Base-by-base conservation (phyloP, 2,113 vertebrate species). In the Dipodomys spectabilis region DNA sequence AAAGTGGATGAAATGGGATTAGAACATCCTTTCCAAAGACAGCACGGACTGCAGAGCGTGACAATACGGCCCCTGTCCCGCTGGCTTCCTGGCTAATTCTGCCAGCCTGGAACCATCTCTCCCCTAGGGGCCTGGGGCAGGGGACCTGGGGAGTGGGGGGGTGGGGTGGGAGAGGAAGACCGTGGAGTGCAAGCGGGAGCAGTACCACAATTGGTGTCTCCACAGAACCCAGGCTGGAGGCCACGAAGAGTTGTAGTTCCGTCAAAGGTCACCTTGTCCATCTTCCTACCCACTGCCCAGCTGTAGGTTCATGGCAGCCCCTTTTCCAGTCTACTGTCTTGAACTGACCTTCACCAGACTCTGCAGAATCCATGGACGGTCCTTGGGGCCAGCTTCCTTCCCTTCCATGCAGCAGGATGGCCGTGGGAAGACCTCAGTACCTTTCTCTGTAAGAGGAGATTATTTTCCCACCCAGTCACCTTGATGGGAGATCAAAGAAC, bases 1-100 rank as follows among this genome's bases (percentile, higher is more conserved):
- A 84, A 85, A 91, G 94, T 23, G 60, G 95, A 95, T 96, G 95
- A 94, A 92, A 89, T 71, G 82, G 96, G 94, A 97, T 97, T 96
- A 97, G 95, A 89, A 79, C 87, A 81, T 94, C 91, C 89, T 95
- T 94, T 93, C 91, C 95, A 95, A 57, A 88, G 96, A 83, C 82
- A 77, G 60, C 90, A 69, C 1, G 4, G 73, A 88, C 75, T 6
- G 86, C 88, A 30, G 88, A 94, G 91, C 32, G 6, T 88, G 83
- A 94, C 96, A 95, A 35, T 96, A 28, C 35, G 0, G 74, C 91
- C 93, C 93, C 94, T 88, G 95, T 93, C 95, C 91, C 6, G 16
- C 83, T 75, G 85, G 95, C 83, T 89, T 88, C 16, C 0, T 0
- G 8, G 86, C 84, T 94, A 80, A 95, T 89, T 78, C 95, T 15